These are phyloP conservation scores for Camponotus pennsylvanicus DNA, from an alignment of 1,140 invertebrate genomes.

Conservation along the genomic window DNA sequence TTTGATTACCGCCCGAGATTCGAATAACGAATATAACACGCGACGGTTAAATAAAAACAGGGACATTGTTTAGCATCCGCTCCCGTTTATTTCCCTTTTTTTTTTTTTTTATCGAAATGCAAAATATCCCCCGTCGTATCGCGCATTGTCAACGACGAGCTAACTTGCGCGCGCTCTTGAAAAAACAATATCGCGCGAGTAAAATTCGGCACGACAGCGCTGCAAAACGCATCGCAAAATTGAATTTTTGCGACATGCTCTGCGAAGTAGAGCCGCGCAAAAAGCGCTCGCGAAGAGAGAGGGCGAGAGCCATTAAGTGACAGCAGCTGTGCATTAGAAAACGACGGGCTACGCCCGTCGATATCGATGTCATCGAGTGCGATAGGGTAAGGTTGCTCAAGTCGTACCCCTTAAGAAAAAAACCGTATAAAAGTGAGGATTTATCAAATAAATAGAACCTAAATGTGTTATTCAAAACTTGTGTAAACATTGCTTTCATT, in stretches of 20 bases:
- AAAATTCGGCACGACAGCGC: conserved; percentile 53
- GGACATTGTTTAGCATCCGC: conserved; percentile 23
- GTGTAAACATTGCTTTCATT: too few relatives aligned
- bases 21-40: background rate
- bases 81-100: background rate
- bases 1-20: background rate
- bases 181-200: conserved; percentile 53
- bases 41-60: background rate
- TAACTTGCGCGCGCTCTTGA: conserved; percentile 46
- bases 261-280: conserved; percentile 28
- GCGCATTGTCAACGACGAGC: conserved; percentile 50
- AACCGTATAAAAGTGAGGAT: too few relatives aligned
- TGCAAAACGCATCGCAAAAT: conserved; percentile 51
- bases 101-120: conserved; percentile 34
- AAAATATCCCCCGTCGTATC: conserved; percentile 40
- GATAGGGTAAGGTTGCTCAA: too few relatives aligned
- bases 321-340: conserved; percentile 40
- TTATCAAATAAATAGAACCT: too few relatives aligned
- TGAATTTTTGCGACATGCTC: conserved; percentile 50
- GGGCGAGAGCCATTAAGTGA: conserved; percentile 29
- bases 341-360: background rate
- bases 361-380: background rate
- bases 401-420: too few relatives aligned
- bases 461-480: too few relatives aligned
- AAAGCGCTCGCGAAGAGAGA: conserved; percentile 29